A percentile compares a stretch with the other conserved stretches of the same genome.
phyloP scores from a whole-genome alignment of 2,888 invertebrate genomes.

The Nematopogon swammerdamellus region DNA sequence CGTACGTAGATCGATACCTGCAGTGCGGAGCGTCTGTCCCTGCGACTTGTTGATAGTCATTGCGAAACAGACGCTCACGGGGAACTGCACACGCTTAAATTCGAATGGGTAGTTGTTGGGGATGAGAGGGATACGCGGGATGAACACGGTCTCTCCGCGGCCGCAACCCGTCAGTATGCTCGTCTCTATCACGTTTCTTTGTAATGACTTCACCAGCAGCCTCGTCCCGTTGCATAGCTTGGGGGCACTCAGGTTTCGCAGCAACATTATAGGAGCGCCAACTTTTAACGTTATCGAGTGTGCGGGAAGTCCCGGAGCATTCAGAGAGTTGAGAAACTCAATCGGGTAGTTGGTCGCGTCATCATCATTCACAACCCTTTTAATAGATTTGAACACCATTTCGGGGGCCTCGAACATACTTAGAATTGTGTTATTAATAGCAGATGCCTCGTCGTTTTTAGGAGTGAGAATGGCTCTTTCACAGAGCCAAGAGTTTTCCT shows the following conservation, averaged over 20 bases:
- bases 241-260: constrained; percentile 8
- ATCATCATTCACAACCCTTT: constrained; percentile 6
- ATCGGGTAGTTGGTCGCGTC: constrained; percentile 13
- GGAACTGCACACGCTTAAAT: no score
- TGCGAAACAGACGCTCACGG: no score
- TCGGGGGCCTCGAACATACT: background rate
- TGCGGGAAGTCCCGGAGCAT: constrained; percentile 11
- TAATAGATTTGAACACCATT: background rate
- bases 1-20: no score
- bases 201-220: no score
- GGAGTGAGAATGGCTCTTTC: constrained; percentile 9
- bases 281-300: constrained; percentile 10
- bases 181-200: no score
- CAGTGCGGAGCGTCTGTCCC: no score
- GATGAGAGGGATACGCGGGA: no score
- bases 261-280: constrained; percentile 9
- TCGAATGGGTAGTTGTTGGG: no score
- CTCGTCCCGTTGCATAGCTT: constrained; percentile 5
- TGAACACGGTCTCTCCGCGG: no score
- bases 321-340: constrained; percentile 14
- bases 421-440: background rate
- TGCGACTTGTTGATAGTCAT: no score
- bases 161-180: no score
- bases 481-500: constrained; percentile 7
- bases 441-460: constrained; percentile 5